Evolutionary conservation across 2,888 invertebrate species (phyloP).

Genomic region (Eumacrocentrus americanus): DNA sequence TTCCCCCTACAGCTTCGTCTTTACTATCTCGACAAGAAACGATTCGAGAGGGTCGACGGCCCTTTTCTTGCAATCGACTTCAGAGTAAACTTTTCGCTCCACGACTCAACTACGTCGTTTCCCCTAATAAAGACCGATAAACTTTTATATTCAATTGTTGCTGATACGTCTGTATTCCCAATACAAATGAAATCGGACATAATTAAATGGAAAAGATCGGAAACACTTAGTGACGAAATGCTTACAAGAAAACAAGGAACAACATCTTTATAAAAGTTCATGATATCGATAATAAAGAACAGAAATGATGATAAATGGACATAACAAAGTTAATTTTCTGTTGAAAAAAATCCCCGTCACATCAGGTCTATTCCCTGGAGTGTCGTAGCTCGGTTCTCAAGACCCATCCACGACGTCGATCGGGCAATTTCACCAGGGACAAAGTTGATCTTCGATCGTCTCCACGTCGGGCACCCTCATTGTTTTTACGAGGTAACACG

Average conservation of each 20-base stretch:
- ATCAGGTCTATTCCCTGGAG: slow-evolving; percentile 24
- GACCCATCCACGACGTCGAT: slow-evolving; percentile 26
- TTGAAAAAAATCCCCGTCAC: slow-evolving; percentile 16
- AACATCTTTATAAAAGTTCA: no score
- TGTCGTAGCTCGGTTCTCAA: slow-evolving; percentile 26
- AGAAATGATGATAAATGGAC: slow-evolving; percentile 24
- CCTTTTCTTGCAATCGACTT: slow-evolving; percentile 23
- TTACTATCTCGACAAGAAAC: slow-evolving; percentile 12
- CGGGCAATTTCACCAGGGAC: slow-evolving; percentile 28
- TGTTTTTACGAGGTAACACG: slow-evolving; percentile 30
- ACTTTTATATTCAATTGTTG: slow-evolving; percentile 14
- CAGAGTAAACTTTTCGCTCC: slow-evolving; percentile 2
- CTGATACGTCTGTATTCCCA: no score
- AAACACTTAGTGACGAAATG: no score
- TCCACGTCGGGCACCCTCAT: slow-evolving; percentile 22
- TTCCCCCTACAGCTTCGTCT: background rate
- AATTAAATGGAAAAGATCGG: no score
- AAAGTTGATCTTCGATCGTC: slow-evolving; percentile 30
- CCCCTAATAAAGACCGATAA: background rate
- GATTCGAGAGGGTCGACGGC: slow-evolving; percentile 24
- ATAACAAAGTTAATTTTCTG: slow-evolving; percentile 26
- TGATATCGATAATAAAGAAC: no score
- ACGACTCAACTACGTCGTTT: slow-evolving; percentile 8
- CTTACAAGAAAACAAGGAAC: no score
- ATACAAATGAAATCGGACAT: no score